Evolutionary conservation across 2,888 invertebrate genomes (phyloP).

Genomic region (Eilema caniola): DNA sequence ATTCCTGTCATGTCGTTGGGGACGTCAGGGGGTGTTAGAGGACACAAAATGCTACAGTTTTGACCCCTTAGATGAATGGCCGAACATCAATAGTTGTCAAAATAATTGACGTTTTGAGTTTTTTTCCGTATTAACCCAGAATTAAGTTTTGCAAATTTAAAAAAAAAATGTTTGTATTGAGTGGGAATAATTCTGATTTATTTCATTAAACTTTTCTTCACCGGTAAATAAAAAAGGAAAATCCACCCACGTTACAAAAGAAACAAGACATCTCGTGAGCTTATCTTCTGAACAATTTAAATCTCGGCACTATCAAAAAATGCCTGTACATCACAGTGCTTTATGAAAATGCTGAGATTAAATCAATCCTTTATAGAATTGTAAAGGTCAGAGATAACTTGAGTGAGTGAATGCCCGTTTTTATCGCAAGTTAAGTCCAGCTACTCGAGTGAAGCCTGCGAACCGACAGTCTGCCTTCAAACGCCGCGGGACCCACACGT

Average conservation of each 20-base stretch:
- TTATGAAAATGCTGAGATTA: slow-evolving; percentile 42
- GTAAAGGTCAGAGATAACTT: slow-evolving; percentile 48
- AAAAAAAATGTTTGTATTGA: too few relatives aligned
- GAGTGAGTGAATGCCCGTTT: slow-evolving; percentile 43
- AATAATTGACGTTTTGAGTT: too few relatives aligned
- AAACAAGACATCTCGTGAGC: slow-evolving; percentile 2
- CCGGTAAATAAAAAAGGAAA: background rate
- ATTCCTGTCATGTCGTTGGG: too few relatives aligned
- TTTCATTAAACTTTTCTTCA: background rate
- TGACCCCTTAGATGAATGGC: too few relatives aligned
- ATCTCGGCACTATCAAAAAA: slow-evolving; percentile 15
- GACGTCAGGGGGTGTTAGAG: too few relatives aligned
- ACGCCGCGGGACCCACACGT: slow-evolving; percentile 60
- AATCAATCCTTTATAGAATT: slow-evolving; percentile 37
- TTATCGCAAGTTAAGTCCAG: slow-evolving; percentile 51
- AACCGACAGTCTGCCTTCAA: slow-evolving; percentile 59
- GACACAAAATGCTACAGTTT: too few relatives aligned
- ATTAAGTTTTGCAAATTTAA: too few relatives aligned
- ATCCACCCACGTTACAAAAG: background rate
- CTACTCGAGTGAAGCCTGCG: slow-evolving; percentile 40
- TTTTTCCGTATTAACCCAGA: too few relatives aligned
- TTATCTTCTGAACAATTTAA: slow-evolving; percentile 4
- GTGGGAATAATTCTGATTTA: too few relatives aligned
- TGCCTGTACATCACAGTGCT: slow-evolving; percentile 27
- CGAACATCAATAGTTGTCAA: too few relatives aligned